Base-by-base conservation (phyloP, 2,113 vertebrate species). In the Falco punctatus region DNA sequence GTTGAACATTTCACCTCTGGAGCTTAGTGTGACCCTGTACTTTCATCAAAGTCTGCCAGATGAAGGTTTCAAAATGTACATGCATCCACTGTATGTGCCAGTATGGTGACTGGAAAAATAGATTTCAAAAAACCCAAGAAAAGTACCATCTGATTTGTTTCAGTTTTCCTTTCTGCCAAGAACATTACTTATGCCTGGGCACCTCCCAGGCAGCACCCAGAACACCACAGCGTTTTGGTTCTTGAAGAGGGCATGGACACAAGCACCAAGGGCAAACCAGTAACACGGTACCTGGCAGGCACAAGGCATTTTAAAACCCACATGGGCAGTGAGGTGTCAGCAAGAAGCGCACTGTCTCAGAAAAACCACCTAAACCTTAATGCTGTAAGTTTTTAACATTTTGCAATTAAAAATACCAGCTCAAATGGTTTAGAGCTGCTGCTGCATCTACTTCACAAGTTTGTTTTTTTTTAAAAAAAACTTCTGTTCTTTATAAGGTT, bases 301-400 rank as follows among this genome's bases (percentile, higher is more conserved):
- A 2, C 7, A 44, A 61, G 21, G 35, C 32, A 58, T 52, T 85
- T 75, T 52, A 74, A 64, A 94, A 80, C 1, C 3, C 22, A 44
- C 6, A 9, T 2, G 12, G 22, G 11, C 83, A 59, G 10, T 0
- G 38, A 1, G 7, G 6, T 26, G 15, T 35, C 15, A 26, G 26
- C 17, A 85, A 72, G 70, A 70, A 83, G 57, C 4, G 23, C 17
- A 28, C 12, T 4, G 11, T 21, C 21, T n/a, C 89, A 79, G 27
- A 79, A 67, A 67, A 23, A 52, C 15, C 46, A 74, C 30, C 19
- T 51, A 79, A 62, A 79, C 22, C 18, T 62, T 32, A 70, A 55
- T 1, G 1, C 33, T 58, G 16, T 11, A 33, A 0, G 1, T 51
- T 70, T 59, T 57, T 2, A 79, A 69, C 17, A 28, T 65, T 73